These are phyloP conservation scores for Hemiprocne comata DNA, from an alignment of 2,113 vertebrate species.

Conservation along the genomic window DNA sequence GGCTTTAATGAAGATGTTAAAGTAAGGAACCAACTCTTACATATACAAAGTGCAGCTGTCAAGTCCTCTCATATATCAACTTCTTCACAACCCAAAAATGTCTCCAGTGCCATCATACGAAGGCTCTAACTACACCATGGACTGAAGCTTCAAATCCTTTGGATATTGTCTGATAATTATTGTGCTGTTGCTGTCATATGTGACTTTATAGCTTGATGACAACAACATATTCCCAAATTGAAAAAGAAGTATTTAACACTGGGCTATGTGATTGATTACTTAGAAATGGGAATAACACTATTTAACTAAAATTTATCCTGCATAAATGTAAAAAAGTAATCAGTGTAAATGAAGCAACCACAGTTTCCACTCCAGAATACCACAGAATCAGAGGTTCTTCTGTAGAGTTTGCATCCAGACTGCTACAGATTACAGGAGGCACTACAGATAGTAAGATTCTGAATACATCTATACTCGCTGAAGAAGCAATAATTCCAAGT, in stretches of 20 bases:
- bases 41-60: background rate
- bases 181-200: background rate
- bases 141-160: background rate
- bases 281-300: background rate
- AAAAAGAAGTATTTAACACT: background rate
- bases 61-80: background rate
- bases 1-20: background rate
- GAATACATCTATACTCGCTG: background rate
- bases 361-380: background rate
- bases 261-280: background rate
- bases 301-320: background rate
- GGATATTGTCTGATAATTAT: background rate
- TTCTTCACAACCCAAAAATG: background rate
- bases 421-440: background rate
- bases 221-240: background rate
- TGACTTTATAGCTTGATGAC: background rate
- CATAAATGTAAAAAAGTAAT: background rate
- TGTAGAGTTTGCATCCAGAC: background rate
- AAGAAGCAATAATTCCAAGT: background rate
- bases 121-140: background rate
- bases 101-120: background rate
- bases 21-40: background rate
- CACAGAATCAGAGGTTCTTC: background rate
- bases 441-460: background rate
- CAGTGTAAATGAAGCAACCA: background rate